These are phyloP conservation scores for Saccostrea echinata DNA, from an alignment of 1,140 invertebrate species.

Conservation along the genomic window DNA sequence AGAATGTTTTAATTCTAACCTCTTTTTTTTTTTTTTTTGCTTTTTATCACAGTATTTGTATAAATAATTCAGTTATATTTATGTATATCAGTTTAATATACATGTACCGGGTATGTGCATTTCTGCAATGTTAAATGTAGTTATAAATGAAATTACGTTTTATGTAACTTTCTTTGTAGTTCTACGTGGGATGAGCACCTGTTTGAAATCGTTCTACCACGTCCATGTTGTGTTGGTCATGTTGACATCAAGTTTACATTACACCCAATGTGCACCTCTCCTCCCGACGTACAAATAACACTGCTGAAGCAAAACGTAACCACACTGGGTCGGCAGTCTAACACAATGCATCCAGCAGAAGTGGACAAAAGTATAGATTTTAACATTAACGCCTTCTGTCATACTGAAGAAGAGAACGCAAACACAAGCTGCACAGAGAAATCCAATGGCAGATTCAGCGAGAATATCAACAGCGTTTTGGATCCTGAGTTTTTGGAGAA, in stretches of 20 bases:
- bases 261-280: constrained; percentile 85
- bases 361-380: constrained; percentile 69
- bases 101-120: no score
- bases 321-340: constrained; percentile 64
- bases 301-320: constrained; percentile 88
- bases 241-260: constrained; percentile 92
- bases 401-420: neutral
- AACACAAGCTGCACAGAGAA: constrained; percentile 26
- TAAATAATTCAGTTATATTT: no score
- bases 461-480: constrained; percentile 85
- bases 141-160: neutral
- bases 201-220: constrained; percentile 91
- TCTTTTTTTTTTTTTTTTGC: no score
- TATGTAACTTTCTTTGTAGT: constrained; percentile 75
- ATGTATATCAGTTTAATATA: no score
- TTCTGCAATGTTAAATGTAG: no score
- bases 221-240: constrained; percentile 88
- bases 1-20: no score
- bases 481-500: constrained; percentile 89
- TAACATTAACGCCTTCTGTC: constrained; percentile 45
- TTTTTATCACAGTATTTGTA: no score
- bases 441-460: constrained; percentile 41
- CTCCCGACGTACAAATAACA: constrained; percentile 87
- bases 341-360: constrained; percentile 32
- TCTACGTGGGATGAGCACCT: constrained; percentile 95